Percentiles rank a stretch among this genome's conserved stretches.
phyloP scores from a whole-genome alignment of 2,888 invertebrate species.

The Clistopyga incitator region DNA sequence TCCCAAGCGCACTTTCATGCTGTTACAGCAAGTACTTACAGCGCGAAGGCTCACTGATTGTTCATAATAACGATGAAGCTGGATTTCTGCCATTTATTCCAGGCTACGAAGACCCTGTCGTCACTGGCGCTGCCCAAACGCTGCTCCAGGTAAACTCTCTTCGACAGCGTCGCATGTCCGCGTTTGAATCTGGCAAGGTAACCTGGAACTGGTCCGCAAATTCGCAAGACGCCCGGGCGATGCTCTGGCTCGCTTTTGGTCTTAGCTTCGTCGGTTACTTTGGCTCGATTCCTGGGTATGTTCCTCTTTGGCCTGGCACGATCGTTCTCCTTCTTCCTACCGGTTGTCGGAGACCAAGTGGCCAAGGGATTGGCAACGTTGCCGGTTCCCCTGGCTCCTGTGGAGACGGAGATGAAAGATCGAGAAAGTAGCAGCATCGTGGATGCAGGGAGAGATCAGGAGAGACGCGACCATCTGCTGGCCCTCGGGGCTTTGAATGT shows the following conservation, averaged over 20 bases:
- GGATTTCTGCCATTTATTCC: not conserved
- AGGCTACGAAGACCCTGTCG: not conserved
- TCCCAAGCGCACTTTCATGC: not conserved
- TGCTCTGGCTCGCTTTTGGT: not conserved
- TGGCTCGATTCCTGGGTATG: not conserved
- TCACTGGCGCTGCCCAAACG: not conserved
- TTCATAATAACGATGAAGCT: slow-evolving; percentile 11
- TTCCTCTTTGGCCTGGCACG: not conserved
- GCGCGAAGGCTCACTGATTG: slow-evolving; percentile 1
- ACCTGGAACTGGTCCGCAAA: not conserved
- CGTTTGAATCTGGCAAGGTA: not conserved
- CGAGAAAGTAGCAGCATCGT: slow-evolving; percentile 58
- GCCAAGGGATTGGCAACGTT: slow-evolving; percentile 53
- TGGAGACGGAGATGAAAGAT: slow-evolving; percentile 68
- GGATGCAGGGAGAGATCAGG: slow-evolving; percentile 61
- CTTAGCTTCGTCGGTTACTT: not conserved
- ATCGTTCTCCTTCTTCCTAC: slow-evolving; percentile 18
- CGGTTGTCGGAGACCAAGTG: slow-evolving; percentile 36
- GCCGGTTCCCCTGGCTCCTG: slow-evolving; percentile 52
- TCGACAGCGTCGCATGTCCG: not conserved
- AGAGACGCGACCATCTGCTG: slow-evolving; percentile 81
- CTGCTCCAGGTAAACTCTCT: not conserved
- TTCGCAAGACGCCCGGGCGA: not conserved
- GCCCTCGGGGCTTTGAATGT: slow-evolving; percentile 82
- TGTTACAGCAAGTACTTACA: not conserved